Evolutionary conservation across 2,888 invertebrate genomes (phyloP), one percentile per base, ranked within the genome.

Genomic region (Drosophila atroscutellata): DNA sequence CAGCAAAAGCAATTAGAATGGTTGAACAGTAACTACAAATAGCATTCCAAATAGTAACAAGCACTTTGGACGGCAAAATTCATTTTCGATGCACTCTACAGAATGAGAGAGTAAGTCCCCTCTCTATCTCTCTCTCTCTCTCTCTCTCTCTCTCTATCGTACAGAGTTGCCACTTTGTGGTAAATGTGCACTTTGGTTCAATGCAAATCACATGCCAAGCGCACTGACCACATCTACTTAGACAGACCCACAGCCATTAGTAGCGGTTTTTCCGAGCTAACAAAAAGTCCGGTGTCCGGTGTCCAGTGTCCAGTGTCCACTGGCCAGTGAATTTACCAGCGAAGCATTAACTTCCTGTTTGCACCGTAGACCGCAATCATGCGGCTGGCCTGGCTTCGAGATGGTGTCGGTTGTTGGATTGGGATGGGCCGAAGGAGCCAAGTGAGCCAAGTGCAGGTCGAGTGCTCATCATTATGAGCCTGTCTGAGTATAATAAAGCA

Each of bases 401-500:
- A 34, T 18, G 30, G 18, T 13, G 30, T 32, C 18, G 39, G 1
- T 9, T 3, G 15, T 20, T 0, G n/a, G 37, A 20, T n/a, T 28
- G 20, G 4, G 37, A 0, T 49, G 49, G 18, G 18, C 18, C 18
- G 7, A 13, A 8, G 20, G 51, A 15, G 50, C 7, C 24, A 20
- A 36, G 34, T 34, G 3, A 7, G 51, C 6, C 6, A 30, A 51
- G 30, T 51, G 51, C 51, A 15, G 51, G 42, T 15, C 24, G 36
- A 28, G 37, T 42, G 32, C 57, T 55, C 72, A 67, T 59, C 68
- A 63, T 63, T 60, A 57, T 42, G 58, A 61, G 49, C 30, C 69
- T 49, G 68, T 39, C 59, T 64, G 55, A 67, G 39, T 61, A 74
- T 71, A 75, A 84, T 74, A 72, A 67, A 69, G 65, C 77, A 68